Evolutionary conservation across 2,888 invertebrate species (phyloP).

Genomic region (Notodonta ziczac): DNA sequence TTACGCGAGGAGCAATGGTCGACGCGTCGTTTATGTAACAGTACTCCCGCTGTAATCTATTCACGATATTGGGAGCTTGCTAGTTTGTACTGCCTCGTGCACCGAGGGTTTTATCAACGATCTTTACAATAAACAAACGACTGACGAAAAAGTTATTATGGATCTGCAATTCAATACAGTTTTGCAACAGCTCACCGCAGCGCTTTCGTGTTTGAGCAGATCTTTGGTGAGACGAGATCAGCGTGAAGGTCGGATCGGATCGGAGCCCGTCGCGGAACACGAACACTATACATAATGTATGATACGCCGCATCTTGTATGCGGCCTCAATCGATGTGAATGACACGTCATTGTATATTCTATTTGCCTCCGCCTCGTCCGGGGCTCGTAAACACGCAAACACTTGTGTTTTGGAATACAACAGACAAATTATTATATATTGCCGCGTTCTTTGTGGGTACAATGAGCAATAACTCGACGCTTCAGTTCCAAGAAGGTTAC

Average conservation of each 20-base stretch:
- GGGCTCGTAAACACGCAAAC: slow-evolving; percentile 78
- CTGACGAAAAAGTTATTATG: slow-evolving; percentile 21
- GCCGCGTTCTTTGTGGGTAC: slow-evolving; percentile 19
- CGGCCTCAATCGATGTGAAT: slow-evolving; percentile 80
- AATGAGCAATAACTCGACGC: slow-evolving; percentile 10
- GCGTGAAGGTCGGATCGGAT: slow-evolving; percentile 54
- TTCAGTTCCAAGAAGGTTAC: background rate
- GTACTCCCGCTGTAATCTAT: slow-evolving; percentile 54
- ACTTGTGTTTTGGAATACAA: slow-evolving; percentile 72
- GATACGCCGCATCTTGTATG: slow-evolving; percentile 73
- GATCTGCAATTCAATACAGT: slow-evolving; percentile 25
- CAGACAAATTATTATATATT: slow-evolving; percentile 57
- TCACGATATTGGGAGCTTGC: slow-evolving; percentile 28
- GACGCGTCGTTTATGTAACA: slow-evolving; percentile 52
- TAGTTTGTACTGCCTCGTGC: slow-evolving; percentile 1
- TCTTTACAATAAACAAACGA: background rate
- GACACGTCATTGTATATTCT: slow-evolving; percentile 82
- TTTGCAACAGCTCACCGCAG: slow-evolving; percentile 26
- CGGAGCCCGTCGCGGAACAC: slow-evolving; percentile 61
- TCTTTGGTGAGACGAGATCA: slow-evolving; percentile 35
- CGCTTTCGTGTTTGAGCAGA: slow-evolving; percentile 20
- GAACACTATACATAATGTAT: slow-evolving; percentile 71
- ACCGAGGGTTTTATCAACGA: background rate
- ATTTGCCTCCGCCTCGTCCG: slow-evolving; percentile 73
- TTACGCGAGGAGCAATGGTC: slow-evolving; percentile 33